Percentiles rank a stretch among this genome's conserved stretches.
phyloP scores from a whole-genome alignment of 2,113 vertebrate genomes.

The Cygnus buccinator region DNA sequence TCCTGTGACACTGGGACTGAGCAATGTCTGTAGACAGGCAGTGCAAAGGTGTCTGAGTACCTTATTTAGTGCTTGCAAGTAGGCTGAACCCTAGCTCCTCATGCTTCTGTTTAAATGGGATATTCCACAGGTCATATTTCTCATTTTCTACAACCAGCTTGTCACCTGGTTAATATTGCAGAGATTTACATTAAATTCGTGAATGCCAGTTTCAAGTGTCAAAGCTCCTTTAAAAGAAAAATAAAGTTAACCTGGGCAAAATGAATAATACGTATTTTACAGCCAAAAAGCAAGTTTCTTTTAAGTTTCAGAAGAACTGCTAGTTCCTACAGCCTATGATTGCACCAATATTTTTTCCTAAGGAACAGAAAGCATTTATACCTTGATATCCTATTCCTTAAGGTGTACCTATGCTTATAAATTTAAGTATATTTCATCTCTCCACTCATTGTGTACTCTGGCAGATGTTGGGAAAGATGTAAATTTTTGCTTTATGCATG shows the following conservation, averaged over 20 bases:
- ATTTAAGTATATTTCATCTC: constrained; percentile 27
- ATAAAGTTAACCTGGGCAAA: constrained; percentile 70
- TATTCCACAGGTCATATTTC: constrained; percentile 56
- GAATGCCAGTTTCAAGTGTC: constrained; percentile 52
- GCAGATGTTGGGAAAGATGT: neutral
- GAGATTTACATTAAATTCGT: constrained; percentile 57
- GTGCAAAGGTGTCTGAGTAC: neutral
- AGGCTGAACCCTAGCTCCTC: constrained; percentile 37
- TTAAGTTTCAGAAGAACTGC: constrained; percentile 37
- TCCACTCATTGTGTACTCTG: neutral
- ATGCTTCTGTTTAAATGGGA: constrained; percentile 56
- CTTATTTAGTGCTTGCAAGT: neutral
- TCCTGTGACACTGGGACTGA: neutral
- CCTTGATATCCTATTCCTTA: constrained; percentile 42
- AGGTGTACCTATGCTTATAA: constrained; percentile 21
- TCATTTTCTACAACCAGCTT: constrained; percentile 50
- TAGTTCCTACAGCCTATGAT: neutral
- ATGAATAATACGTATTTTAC: constrained; percentile 58
- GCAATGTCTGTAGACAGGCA: neutral
- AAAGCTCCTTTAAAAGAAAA: constrained; percentile 56
- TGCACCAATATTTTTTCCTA: constrained; percentile 27
- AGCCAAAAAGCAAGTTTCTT: constrained; percentile 26
- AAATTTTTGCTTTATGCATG: constrained; percentile 6
- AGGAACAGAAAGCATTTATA: constrained; percentile 40
- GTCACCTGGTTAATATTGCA: constrained; percentile 62